Evolutionary conservation across 2,888 invertebrate genomes (phyloP).

Genomic region (Spilarctia lutea): DNA sequence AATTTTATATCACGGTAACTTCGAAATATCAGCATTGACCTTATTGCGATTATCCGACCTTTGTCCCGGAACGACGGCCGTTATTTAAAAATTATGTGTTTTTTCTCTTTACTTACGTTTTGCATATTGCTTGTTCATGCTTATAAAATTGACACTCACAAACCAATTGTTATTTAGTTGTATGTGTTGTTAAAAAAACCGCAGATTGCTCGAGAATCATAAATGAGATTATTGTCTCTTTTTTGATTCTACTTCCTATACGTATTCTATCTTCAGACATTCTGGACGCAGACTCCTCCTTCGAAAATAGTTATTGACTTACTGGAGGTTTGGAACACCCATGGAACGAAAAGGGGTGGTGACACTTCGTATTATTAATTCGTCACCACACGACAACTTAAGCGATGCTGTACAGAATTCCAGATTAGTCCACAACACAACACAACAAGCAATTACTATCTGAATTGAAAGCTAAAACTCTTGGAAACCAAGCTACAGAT

Average conservation of each 20-base stretch:
- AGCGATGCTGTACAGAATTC: neutral
- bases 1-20: constrained; percentile 13
- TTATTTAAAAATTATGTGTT: constrained; percentile 27
- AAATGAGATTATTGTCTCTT: neutral
- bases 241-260: neutral
- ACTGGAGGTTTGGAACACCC: too few species aligned
- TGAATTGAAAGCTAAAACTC: neutral
- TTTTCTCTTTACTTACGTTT: constrained; percentile 9
- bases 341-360: too few species aligned
- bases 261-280: too few species aligned
- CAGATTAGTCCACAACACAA: neutral
- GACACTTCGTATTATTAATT: too few species aligned
- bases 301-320: too few species aligned
- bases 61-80: constrained; percentile 14
- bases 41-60: constrained; percentile 12
- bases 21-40: constrained; percentile 34
- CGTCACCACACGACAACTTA: neutral
- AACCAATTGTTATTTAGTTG: constrained; percentile 27
- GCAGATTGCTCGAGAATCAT: too few species aligned
- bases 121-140: constrained; percentile 7
- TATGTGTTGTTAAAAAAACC: constrained; percentile 16
- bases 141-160: constrained; percentile 27
- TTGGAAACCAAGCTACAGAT: too few species aligned
- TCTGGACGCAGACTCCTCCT: too few species aligned
- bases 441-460: neutral